Evolutionary conservation across 2,888 invertebrate species (phyloP), one percentile per base, ranked within the genome.

Genomic region (Periphyllus acericola): DNA sequence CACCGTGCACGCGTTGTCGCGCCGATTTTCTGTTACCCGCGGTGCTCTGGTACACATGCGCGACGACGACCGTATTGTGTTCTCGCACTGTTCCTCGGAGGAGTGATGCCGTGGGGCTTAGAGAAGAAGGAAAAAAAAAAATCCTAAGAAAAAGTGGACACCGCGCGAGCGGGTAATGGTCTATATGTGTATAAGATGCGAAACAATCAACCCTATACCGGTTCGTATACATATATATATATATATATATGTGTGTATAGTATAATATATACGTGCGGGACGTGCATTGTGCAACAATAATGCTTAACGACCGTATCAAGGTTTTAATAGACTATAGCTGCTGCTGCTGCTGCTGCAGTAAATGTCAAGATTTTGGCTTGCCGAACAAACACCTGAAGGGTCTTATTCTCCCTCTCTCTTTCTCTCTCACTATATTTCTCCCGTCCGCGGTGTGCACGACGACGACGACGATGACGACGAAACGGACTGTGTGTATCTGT

Each of bases 301-400:
- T 72, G 78, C 66, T 52, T 19, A 79, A 85, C 85, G 85, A 85
- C 78, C 85, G 78, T 85, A 52, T 79, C 68, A 32, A 79, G 79
- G 68, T 85, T 34, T 85, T 82, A 60, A 85, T 75, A 66, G 40
- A 79, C 55, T 60, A 34, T 46, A 46, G 46, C 14, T 46, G 52
- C 25, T 29, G 52, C 25, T 29, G 46, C 14, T 46, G 52, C 25
- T 29, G 52, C 25, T 29, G 85, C 40, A n/a, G 68, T 71, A 80
- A 79, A 86, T 86, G 86, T 86, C 86, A 79, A 86, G 86, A 86
- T 86, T 86, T 79, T 79, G 79, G 86, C 79, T 86, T 36, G 72
- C 79, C 79, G 55, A 79, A 86, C 79, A 55, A 79, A 86, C 86
- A 79, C 86, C 86, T 79, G 86, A 86, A 72, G 79, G 86, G 86